Evolutionary conservation across 2,113 vertebrate species (phyloP).

Genomic region (Podarcis muralis): DNA sequence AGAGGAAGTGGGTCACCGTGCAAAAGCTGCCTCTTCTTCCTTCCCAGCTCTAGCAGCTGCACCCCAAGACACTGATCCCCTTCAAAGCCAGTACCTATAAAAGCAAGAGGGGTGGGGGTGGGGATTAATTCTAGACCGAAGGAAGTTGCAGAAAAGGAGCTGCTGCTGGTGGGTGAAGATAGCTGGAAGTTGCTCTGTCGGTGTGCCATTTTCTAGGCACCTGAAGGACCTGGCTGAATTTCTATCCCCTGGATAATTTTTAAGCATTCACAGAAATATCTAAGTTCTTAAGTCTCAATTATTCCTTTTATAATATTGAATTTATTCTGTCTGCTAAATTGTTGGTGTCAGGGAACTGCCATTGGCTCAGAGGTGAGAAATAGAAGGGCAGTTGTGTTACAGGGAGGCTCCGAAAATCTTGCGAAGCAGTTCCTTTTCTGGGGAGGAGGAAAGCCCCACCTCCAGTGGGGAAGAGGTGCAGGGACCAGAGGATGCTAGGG

Average conservation of each 20-base stretch:
- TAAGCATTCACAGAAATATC: background rate
- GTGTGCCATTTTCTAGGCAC: background rate
- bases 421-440: too few relatives aligned
- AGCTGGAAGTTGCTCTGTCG: background rate
- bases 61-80: conserved; percentile 92
- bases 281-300: too few relatives aligned
- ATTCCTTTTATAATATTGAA: too few relatives aligned
- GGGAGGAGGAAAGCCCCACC: too few relatives aligned
- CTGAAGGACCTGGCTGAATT: background rate
- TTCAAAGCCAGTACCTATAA: conserved; percentile 88
- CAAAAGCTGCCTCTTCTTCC: conserved; percentile 81
- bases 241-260: background rate
- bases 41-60: conserved; percentile 87
- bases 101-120: background rate
- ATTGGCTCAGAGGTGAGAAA: too few relatives aligned
- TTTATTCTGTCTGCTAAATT: too few relatives aligned
- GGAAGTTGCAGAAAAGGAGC: background rate
- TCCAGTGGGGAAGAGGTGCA: too few relatives aligned
- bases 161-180: background rate
- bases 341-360: too few relatives aligned
- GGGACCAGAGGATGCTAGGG: too few relatives aligned
- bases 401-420: too few relatives aligned
- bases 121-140: background rate
- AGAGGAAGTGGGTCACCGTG: conserved; percentile 87
- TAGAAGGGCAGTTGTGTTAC: too few relatives aligned